Percentiles rank a stretch among this genome's conserved stretches.
Conservation (phyloP, 2,113 vertebrate genomes). For the Stictonetta naevosa region DNA sequence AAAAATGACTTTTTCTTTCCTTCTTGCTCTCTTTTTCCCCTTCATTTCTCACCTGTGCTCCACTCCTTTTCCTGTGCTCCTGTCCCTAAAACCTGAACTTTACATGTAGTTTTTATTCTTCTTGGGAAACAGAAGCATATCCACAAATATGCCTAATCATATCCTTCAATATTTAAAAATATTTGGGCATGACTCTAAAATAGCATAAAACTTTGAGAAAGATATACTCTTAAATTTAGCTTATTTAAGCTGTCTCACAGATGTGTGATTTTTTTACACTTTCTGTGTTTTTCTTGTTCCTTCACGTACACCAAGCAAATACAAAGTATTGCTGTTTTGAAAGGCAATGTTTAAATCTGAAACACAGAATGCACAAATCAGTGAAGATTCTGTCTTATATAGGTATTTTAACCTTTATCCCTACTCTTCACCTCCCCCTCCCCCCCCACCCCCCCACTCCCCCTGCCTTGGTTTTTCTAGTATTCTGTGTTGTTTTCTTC, state of each 20-base stretch:
- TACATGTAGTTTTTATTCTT: neutral
- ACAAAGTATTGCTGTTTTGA: neutral
- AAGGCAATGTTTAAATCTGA: neutral
- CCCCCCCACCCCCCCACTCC: no score
- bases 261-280: neutral
- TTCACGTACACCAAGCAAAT: neutral
- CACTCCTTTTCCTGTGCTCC: neutral
- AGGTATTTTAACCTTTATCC: neutral
- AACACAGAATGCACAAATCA: neutral
- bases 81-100: neutral
- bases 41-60: neutral
- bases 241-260: neutral
- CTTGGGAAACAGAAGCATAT: neutral
- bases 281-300: slow-evolving; percentile 2
- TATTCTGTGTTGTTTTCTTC: neutral
- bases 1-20: neutral
- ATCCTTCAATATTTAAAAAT: neutral
- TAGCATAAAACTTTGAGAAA: neutral
- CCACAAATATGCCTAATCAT: neutral
- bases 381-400: neutral
- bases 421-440: neutral
- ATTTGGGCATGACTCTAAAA: neutral
- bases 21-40: neutral
- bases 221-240: neutral
- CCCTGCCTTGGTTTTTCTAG: neutral